These are phyloP conservation scores for Pygmarrhopalites habei DNA, from an alignment of 1,140 invertebrate genomes.

Conservation along the genomic window DNA sequence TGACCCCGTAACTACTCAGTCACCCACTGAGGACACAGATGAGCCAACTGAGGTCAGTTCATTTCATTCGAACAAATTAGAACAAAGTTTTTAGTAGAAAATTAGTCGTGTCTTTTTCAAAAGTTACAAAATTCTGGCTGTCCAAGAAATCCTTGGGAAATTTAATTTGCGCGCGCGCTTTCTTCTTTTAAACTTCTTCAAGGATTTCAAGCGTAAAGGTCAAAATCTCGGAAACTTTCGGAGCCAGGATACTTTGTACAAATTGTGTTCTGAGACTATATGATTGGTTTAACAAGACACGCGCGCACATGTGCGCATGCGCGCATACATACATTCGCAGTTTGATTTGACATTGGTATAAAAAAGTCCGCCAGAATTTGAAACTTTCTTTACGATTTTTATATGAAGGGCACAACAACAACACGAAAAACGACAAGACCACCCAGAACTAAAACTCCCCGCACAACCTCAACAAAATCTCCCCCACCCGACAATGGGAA, in stretches of 20 bases:
- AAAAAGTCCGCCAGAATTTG: background rate
- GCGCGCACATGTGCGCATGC: background rate
- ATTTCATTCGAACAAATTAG: background rate
- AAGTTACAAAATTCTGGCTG: too few relatives aligned
- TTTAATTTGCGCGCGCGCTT: background rate
- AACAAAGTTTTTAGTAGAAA: background rate
- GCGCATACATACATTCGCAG: constrained; percentile 36
- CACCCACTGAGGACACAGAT: background rate
- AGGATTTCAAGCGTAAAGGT: too few relatives aligned
- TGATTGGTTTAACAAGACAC: too few relatives aligned
- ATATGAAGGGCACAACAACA: too few relatives aligned
- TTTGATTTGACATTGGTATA: background rate
- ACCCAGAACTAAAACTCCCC: background rate
- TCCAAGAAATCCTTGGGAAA: too few relatives aligned
- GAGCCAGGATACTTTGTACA: too few relatives aligned
- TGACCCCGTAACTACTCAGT: background rate
- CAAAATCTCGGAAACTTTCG: background rate
- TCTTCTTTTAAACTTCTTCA: background rate
- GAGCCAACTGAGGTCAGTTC: background rate
- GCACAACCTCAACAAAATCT: background rate
- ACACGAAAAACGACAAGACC: background rate
- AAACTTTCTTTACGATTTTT: background rate
- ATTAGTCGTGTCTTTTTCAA: background rate
- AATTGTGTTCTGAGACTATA: too few relatives aligned
- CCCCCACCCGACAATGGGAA: constrained; percentile 37